Percentiles rank a stretch among this genome's conserved stretches.
phyloP scores from a whole-genome alignment of 2,113 vertebrate genomes.

The Zingel zingel region DNA sequence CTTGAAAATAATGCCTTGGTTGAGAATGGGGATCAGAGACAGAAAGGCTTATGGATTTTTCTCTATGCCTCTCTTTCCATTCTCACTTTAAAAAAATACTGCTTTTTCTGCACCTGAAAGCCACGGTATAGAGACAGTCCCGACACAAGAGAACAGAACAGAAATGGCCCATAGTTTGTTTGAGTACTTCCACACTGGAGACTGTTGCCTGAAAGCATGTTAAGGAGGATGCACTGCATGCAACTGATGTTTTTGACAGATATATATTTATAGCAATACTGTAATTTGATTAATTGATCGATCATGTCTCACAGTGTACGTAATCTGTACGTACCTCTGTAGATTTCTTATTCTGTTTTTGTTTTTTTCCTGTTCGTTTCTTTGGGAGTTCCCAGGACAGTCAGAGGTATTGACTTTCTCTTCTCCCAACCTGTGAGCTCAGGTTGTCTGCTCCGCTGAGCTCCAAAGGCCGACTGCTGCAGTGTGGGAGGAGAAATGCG shows the following conservation, averaged over 20 bases:
- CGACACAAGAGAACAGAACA: background rate
- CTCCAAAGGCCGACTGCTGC: constrained; percentile 50
- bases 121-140: background rate
- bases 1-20: constrained; percentile 35
- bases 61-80: constrained; percentile 15
- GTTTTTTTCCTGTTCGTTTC: constrained; percentile 24
- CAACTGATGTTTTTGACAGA: background rate
- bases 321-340: background rate
- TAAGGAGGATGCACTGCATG: background rate
- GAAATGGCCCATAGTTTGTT: constrained; percentile 1
- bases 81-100: background rate
- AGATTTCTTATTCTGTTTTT: constrained; percentile 31
- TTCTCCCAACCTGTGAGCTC: constrained; percentile 53
- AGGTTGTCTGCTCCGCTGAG: constrained; percentile 63
- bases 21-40: constrained; percentile 35
- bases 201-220: background rate
- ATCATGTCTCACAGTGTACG: background rate
- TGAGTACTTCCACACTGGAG: background rate
- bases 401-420: constrained; percentile 65
- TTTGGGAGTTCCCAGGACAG: constrained; percentile 37
- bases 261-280: too few relatives aligned
- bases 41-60: constrained; percentile 37
- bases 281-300: background rate
- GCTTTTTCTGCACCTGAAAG: background rate
- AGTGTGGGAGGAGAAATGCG: constrained; percentile 45